These are phyloP conservation scores for Verasper variegatus DNA, from an alignment of 2,113 vertebrate species.

Conservation along the genomic window DNA sequence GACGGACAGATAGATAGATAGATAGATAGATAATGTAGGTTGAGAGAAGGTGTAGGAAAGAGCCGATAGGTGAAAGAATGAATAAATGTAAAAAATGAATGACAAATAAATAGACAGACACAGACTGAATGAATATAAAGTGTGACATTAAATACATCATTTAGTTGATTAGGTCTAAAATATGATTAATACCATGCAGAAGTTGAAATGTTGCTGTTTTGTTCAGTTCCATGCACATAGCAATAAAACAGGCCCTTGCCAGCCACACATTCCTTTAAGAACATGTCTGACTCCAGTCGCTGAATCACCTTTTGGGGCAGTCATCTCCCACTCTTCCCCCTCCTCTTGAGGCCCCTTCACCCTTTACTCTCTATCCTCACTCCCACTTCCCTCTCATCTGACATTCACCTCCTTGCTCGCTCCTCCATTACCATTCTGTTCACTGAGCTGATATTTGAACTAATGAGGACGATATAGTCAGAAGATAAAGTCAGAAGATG, in stretches of 20 bases:
- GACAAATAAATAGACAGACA: too few species aligned
- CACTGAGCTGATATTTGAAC: constrained; percentile 67
- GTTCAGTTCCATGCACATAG: too few species aligned
- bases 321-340: neutral
- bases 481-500: constrained; percentile 56
- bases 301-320: constrained; percentile 22
- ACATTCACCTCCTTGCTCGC: constrained; percentile 52
- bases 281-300: constrained; percentile 22
- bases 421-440: constrained; percentile 57
- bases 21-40: too few species aligned
- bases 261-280: neutral
- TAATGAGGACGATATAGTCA: constrained; percentile 65
- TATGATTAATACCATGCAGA: too few species aligned
- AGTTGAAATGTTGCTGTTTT: too few species aligned
- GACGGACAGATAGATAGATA: too few species aligned
- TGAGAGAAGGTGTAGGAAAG: too few species aligned
- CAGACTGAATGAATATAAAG: too few species aligned
- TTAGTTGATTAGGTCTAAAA: too few species aligned
- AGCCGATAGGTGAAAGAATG: too few species aligned
- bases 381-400: constrained; percentile 47
- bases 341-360: constrained; percentile 3
- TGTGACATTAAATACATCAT: too few species aligned
- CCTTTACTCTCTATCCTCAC: constrained; percentile 25
- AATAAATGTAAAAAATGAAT: too few species aligned
- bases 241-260: neutral